Percentiles rank a stretch among this genome's conserved stretches.
These are phyloP conservation scores for Sus cebifrons DNA, from an alignment of 2,797 vertebrate species.

Conservation along the genomic window DNA sequence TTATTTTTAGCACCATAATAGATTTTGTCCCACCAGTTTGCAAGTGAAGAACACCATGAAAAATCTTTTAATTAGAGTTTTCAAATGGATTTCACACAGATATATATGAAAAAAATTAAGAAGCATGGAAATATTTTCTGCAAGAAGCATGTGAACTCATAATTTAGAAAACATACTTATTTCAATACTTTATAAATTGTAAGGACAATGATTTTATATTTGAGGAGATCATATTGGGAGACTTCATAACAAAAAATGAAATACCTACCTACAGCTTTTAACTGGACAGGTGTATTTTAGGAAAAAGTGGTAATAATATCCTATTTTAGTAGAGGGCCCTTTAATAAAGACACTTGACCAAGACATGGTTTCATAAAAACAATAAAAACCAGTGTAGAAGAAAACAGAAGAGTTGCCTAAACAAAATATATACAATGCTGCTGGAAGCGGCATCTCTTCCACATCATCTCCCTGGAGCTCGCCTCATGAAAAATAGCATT, in stretches of 20 bases:
- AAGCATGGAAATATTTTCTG: not conserved
- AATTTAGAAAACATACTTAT: constrained; percentile 4
- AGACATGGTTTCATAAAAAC: constrained; percentile 31
- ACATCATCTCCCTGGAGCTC: not conserved
- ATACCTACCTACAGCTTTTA: not conserved
- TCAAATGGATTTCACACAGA: not conserved
- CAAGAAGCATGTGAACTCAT: not conserved
- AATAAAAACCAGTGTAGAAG: constrained; percentile 35
- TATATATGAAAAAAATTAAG: not conserved
- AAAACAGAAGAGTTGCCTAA: not conserved
- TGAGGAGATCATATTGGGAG: not conserved
- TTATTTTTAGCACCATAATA: not conserved
- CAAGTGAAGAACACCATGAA: not conserved
- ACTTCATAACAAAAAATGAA: constrained; percentile 1
- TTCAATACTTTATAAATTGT: constrained; percentile 40
- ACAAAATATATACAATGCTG: not conserved
- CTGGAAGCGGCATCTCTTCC: not conserved
- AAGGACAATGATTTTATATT: not conserved
- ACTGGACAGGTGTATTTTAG: not conserved
- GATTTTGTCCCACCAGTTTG: not conserved
- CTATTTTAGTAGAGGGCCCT: not conserved
- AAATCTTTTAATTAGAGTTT: not conserved
- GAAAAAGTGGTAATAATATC: not conserved
- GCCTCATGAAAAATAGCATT: not conserved
- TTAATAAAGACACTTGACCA: not conserved